Evolutionary conservation across 2,113 vertebrate genomes (phyloP), one percentile per base, ranked within the genome.

Genomic region (Corvus cornix): DNA sequence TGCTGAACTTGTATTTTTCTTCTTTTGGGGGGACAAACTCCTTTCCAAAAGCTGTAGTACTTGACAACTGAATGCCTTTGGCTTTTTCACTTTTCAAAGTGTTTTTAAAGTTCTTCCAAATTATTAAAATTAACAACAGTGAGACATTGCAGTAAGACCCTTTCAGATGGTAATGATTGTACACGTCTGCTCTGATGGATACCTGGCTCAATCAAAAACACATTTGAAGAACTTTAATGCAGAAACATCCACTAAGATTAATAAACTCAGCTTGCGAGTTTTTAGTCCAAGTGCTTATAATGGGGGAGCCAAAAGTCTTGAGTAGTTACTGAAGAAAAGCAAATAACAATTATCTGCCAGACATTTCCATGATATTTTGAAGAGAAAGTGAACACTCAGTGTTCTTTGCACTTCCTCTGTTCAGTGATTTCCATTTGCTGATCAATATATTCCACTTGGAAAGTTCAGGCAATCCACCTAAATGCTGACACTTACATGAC

Each of bases 311-410:
- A 0, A 39, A 81, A 85, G 37, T 46, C 41, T 62, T 41, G 43
- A 81, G 55, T 27, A 60, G 68, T 80, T 53, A 53, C 3, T 81
- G 88, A 11, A 73, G 75, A 84, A 90, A 88, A 85, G 82, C 53
- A 94, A 85, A 77, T 53, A 1, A 70, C 74, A 88, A 88, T 93
- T 93, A 90, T 58, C 88, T 85, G 55, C 72, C 83, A 96, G 63
- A 19, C 22, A 77, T 76, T 88, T 75, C 43, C n/a, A 46, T 51
- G 82, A 19, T 62, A 69, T 90, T 90, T 88, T 69, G 46, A 90
- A 76, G 49, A 63, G 58, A 39, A 63, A 80, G 46, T 20, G 72
- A 90, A 69, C 83, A 31, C 73, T 49, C 59, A 33, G 51, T 59
- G 51, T 82, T 77, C 79, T 90, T 46, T 77, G 72, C 48, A 86